Evolutionary conservation across 2,888 invertebrate genomes (phyloP), one percentile per base, ranked within the genome.

Genomic region (Amiota communis): DNA sequence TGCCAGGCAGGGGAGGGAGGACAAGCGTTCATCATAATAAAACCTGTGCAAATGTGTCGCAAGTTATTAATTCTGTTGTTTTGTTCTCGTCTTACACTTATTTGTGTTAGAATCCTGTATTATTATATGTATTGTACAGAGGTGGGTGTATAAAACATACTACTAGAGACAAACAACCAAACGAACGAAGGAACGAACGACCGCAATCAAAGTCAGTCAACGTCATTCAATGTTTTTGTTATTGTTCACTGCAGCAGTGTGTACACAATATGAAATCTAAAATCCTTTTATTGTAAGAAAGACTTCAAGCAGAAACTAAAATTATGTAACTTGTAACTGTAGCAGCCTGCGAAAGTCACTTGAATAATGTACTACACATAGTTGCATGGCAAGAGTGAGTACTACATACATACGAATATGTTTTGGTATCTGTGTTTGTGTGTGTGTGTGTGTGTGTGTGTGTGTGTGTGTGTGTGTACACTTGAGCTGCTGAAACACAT

Each of bases 301-400:
- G 17, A 59, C 17, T 59, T 17, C 59, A 59, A 59, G 59, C 20
- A 59, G 59, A 59, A 59, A 51, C n/a, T 51, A 51, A 51, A 51
- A 51, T 20, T 15, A 15, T 15, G 17, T 78, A 83, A 86, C 86
- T 86, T 83, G 85, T 83, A 86, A 83, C 85, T 72, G 70, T 77
- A 83, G 84, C 82, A 83, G 84, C 82, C 77, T 75, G 75, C 57
- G 77, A 75, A 78, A 80, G 78, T 74, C 83, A 85, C 75, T 85
- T 79, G 86, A 73, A 68, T 65, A 65, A 48, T 48, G 47, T 23
- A 23, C n/a, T 23, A 3, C 23, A 17, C 15, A 13, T 53, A 53
- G 53, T 53, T n/a, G n/a, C n/a, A n/a, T n/a, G n/a, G n/a, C n/a
- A n/a, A n/a, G n/a, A n/a, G n/a, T n/a, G n/a, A n/a, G n/a, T n/a